Base-by-base conservation (phyloP, 2,113 vertebrate genomes). In the Mustela lutreola region DNA sequence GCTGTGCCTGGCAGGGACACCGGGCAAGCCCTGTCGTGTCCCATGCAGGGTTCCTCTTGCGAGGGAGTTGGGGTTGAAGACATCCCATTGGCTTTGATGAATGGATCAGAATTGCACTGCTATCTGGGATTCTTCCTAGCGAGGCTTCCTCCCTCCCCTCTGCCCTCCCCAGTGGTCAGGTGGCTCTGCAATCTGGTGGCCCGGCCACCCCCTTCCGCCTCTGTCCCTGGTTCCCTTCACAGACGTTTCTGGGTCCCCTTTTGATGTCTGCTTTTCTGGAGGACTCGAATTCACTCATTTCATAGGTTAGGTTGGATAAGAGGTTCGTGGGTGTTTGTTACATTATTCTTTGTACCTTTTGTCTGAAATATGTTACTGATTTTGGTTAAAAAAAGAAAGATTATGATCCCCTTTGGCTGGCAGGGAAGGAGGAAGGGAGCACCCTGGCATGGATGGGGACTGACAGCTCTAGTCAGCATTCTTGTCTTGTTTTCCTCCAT, bases 371-470 rank as follows among this genome's bases (percentile, higher is more conserved):
- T 5, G 8, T 26, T 48, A 10, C 31, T 67, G 11, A 62, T 45
- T n/a, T 91, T 86, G 19, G 19, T 26, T n/a, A 78, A 78, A 39
- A 76, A 75, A 70, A 39, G 58, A 18, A 73, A 78, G 50, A n/a
- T 28, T 4, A 2, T n/a, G 5, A 62, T 62, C 60, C 24, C 24
- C 24, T 62, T 24, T 62, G 4, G 4, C 60, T 62, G 60, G 60
- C 60, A 62, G 60, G 60, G 60, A 62, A 26, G 60, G 60, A 62
- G 22, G 58, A 6, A 63, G 56, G 42, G 50, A 39, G 31, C 26
- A 7, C 33, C 48, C 24, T 2, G 16, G 31, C 33, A 8, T 1
- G 4, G 48, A 7, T 45, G 31, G 0, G 4, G 42, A 10, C 2
- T 2, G 9, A 19, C 11, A 28, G 71, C 48, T 12, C 5, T 21